Conservation (phyloP, 2,888 invertebrate genomes). For the Dioctria rufipes region DNA sequence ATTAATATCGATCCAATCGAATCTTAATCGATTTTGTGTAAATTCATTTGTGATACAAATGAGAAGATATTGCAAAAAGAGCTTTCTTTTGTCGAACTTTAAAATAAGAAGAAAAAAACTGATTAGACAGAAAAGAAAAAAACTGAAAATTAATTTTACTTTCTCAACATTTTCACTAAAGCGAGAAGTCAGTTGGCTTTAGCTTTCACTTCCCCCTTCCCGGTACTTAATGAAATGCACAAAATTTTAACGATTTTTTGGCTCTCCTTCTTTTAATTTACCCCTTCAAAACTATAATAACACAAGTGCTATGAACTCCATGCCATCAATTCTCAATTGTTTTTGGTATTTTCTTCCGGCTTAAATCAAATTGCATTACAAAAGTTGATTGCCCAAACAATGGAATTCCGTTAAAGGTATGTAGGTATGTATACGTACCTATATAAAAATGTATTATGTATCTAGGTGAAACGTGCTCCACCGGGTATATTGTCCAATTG, state of each 20-base stretch:
- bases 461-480: slow-evolving; percentile 16
- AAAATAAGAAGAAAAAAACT: too few relatives aligned
- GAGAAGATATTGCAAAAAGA: too few relatives aligned
- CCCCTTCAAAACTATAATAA: neutral
- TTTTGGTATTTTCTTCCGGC: neutral
- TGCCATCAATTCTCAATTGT: neutral
- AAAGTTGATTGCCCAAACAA: slow-evolving; percentile 16
- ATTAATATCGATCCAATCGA: too few relatives aligned
- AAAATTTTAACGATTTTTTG: neutral
- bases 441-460: neutral
- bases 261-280: neutral
- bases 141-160: neutral
- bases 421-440: neutral
- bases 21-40: too few relatives aligned
- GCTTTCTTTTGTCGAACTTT: too few relatives aligned
- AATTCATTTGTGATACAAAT: too few relatives aligned
- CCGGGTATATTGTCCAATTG: neutral
- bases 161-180: neutral
- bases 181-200: neutral
- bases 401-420: slow-evolving; percentile 4
- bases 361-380: neutral
- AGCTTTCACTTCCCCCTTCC: neutral
- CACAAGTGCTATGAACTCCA: neutral
- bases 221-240: neutral
- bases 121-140: too few relatives aligned